Conservation (phyloP, 37 sponge, comb jelly and placozoan species). For the Diacarnus erythraeanus region DNA sequence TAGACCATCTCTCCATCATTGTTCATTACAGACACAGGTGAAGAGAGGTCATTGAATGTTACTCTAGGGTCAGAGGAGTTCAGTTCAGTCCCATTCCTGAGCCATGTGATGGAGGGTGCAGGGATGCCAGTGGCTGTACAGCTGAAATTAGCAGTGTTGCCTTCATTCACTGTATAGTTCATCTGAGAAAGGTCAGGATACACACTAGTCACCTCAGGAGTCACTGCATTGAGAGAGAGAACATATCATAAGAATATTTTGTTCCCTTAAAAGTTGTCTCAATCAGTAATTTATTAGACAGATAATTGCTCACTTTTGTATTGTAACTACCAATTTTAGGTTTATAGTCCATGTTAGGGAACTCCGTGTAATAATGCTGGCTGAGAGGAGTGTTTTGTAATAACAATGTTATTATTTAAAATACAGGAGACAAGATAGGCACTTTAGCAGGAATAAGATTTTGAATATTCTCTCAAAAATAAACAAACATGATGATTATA, state of each 20-base stretch:
- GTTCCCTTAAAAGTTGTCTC: not conserved
- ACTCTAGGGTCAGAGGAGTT: slow-evolving; percentile 4
- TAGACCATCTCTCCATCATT: not conserved
- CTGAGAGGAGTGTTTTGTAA: no score
- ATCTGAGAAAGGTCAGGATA: not conserved
- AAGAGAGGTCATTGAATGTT: not conserved
- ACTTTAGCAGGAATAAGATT: no score
- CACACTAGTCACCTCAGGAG: slow-evolving; percentile 11
- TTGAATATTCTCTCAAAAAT: no score
- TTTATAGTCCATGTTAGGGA: no score
- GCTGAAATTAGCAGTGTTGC: slow-evolving; percentile 15
- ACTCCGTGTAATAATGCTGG: no score
- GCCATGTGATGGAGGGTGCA: slow-evolving; percentile 48
- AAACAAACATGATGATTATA: no score
- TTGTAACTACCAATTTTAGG: no score
- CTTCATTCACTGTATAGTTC: slow-evolving; percentile 21
- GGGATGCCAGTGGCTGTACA: slow-evolving; percentile 66
- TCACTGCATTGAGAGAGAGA: not conserved
- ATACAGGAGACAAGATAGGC: no score
- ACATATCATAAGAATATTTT: not conserved
- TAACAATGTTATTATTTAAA: no score
- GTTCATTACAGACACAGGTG: not conserved
- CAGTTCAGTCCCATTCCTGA: slow-evolving; percentile 7
- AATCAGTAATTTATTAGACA: no score
- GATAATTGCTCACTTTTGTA: no score